Percentiles rank a stretch among this genome's conserved stretches.
Evolutionary conservation across 2,113 vertebrate species (phyloP).

Genomic region (Pteronura brasiliensis): DNA sequence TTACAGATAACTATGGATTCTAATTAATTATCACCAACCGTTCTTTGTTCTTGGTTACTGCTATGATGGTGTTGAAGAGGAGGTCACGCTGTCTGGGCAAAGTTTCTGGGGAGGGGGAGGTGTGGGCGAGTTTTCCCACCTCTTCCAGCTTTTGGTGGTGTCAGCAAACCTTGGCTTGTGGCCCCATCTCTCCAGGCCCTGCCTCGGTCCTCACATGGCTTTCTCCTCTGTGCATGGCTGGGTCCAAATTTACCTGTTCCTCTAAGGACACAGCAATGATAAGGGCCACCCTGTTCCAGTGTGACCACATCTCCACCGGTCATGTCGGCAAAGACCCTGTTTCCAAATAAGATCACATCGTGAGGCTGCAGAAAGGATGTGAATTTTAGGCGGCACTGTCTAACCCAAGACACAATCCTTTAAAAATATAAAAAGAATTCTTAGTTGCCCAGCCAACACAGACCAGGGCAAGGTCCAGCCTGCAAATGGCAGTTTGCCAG

Average conservation of each 20-base stretch:
- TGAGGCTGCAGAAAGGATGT: not conserved
- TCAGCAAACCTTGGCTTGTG: not conserved
- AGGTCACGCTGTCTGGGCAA: not conserved
- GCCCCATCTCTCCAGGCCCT: not conserved
- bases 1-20: not conserved
- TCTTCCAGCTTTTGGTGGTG: not conserved
- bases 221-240: not conserved
- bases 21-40: not conserved
- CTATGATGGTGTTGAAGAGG: not conserved
- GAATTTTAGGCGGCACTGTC: too few species aligned
- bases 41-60: not conserved
- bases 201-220: not conserved
- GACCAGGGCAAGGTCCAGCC: not conserved
- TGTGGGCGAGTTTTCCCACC: rapidly evolving
- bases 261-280: not conserved
- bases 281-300: not conserved
- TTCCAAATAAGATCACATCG: not conserved
- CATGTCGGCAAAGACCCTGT: not conserved
- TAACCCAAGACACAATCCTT: too few species aligned
- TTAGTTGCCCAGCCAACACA: too few species aligned
- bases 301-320: not conserved
- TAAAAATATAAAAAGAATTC: not conserved
- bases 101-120: not conserved
- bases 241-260: not conserved
- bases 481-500: rapidly evolving